A percentile compares a stretch with the other conserved stretches of the same genome.
Evolutionary conservation across 1,140 invertebrate species (phyloP).

Genomic region (Heliconius hermathena): DNA sequence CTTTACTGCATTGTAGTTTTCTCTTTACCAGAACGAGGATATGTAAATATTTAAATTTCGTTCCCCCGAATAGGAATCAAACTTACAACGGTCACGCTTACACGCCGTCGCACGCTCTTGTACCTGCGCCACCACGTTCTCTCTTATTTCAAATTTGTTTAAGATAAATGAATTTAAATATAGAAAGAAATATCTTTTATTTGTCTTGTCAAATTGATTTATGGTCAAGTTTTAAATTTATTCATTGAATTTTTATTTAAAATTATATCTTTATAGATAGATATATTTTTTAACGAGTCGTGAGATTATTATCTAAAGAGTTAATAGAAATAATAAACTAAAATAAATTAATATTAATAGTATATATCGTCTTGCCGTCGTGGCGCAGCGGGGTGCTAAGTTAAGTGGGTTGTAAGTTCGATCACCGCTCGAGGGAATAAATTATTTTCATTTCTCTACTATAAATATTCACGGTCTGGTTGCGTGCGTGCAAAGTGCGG

Average conservation of each 20-base stretch:
- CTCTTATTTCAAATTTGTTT: no score
- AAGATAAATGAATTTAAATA: background rate
- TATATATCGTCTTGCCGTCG: no score
- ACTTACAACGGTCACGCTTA: background rate
- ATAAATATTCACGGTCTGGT: no score
- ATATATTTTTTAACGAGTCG: background rate
- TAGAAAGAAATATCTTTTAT: background rate
- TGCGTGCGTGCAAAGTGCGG: no score
- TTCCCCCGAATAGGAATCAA: background rate
- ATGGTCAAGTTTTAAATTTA: conserved; percentile 24
- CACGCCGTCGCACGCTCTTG: background rate
- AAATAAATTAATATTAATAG: no score
- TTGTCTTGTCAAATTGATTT: conserved; percentile 22
- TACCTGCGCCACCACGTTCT: background rate
- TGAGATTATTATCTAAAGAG: background rate
- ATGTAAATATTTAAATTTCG: background rate
- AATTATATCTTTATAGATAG: background rate
- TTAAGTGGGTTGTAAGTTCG: no score
- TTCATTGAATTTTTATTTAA: background rate
- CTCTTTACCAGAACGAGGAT: background rate
- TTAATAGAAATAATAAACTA: background rate
- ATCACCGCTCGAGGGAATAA: no score
- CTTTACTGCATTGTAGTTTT: background rate
- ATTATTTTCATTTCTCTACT: no score
- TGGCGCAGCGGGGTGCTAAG: no score